These are phyloP conservation scores for Phrynosoma platyrhinos DNA, from an alignment of 2,113 vertebrate species.

Conservation along the genomic window DNA sequence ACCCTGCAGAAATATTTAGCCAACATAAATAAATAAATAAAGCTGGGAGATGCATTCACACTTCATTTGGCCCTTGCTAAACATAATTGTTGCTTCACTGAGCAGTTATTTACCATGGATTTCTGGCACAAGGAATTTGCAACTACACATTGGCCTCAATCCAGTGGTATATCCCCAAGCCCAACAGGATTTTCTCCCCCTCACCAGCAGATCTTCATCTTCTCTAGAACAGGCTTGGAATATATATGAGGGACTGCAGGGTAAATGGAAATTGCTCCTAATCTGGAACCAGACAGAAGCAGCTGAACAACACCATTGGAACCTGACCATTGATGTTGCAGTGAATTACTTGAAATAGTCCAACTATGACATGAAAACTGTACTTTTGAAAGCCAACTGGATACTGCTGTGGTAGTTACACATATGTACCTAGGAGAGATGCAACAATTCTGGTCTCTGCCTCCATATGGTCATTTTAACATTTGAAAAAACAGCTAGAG, in stretches of 20 bases:
- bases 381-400: not conserved
- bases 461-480: too few relatives aligned
- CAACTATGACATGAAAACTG: not conserved
- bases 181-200: too few relatives aligned
- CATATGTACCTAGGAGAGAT: not conserved
- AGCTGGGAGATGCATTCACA: not conserved
- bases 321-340: too few relatives aligned
- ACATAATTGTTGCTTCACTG: not conserved
- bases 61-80: not conserved
- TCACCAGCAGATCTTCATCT: too few relatives aligned
- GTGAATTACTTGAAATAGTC: not conserved
- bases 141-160: not conserved
- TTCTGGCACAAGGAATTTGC: not conserved
- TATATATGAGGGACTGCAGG: too few relatives aligned
- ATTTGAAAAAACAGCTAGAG: too few relatives aligned
- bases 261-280: too few relatives aligned
- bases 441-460: too few relatives aligned
- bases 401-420: not conserved
- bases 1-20: not conserved
- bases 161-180: too few relatives aligned
- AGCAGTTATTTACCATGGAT: not conserved
- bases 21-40: not conserved
- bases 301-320: too few relatives aligned
- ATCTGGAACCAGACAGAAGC: too few relatives aligned
- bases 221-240: too few relatives aligned